A percentile compares a stretch with the other conserved stretches of the same genome.
Conservation (phyloP, 2,113 vertebrate species). For the Cynopterus brachyotis region DNA sequence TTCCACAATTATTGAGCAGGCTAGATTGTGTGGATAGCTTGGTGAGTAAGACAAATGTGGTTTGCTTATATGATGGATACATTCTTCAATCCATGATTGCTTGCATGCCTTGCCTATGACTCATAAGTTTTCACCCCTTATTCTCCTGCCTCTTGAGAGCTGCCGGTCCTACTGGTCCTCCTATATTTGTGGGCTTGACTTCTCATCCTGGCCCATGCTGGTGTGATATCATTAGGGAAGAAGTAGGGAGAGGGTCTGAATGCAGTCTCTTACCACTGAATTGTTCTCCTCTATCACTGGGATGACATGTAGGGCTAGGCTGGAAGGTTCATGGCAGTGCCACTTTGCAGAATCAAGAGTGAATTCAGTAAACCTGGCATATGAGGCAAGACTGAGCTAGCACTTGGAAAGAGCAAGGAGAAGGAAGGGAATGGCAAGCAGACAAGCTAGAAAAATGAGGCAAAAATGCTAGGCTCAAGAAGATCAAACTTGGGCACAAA, state of each 20-base stretch:
- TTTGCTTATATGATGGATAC: neutral
- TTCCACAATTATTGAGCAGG: neutral
- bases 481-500: neutral
- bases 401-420: neutral
- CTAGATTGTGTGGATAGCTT: neutral
- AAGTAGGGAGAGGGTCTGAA: neutral
- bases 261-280: neutral
- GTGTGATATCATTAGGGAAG: neutral
- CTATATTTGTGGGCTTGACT: neutral
- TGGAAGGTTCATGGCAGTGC: neutral
- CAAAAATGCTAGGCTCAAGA: neutral
- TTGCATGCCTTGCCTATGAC: neutral
- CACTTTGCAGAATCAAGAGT: neutral
- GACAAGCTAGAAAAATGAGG: neutral
- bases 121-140: neutral
- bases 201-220: neutral
- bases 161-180: neutral
- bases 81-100: neutral
- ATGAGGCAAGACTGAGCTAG: neutral
- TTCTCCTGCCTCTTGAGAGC: neutral
- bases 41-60: neutral
- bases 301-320: accelerated
- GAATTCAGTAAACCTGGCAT: neutral
- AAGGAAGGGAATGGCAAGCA: accelerated
- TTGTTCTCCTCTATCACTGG: neutral